Base-by-base conservation (phyloP, 2,888 invertebrate genomes). In the Metopia argyrocephala region DNA sequence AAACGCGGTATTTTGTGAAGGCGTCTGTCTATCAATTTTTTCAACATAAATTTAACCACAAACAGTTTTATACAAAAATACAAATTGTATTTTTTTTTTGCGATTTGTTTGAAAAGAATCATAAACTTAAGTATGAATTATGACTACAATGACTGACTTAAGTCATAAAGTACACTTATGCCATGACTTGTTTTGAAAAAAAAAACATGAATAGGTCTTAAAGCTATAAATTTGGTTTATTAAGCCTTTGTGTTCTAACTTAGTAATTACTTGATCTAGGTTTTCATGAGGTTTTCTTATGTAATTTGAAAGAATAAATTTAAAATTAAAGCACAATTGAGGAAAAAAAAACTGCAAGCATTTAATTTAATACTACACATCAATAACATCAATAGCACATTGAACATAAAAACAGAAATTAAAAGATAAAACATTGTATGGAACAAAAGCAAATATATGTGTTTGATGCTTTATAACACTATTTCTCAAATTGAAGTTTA, bases 61-160 rank as follows among this genome's bases (percentile, higher is more conserved):
- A 52, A 57, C 64, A 54, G 31, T 23, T 15, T 38, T 46, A 50
- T 76, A 56, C n/a, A 27, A 25, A 5, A 4, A 21, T 15, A 54
- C 15, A 38, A 65, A 50, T 23, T n/a, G 38, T 4, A 38, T 38
- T 12, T 12, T 38, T 38, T 68, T 68, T 46, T 54, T 69, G 61
- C 48, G 54, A 69, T 74, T 74, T 61, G 65, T 15, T 15, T 65
- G 25, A 46, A 69, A 48, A 61, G 59, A 68, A 59, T 73, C 80
- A 73, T 74, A 81, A 78, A 66, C 48, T 27, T 61, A 54, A 56
- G 65, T 45, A 59, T 74, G 78, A 78, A 70, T 70, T 81, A 78
- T 57, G 59, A 70, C 66, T 54, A 28, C 81, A 74, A 70, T 69
- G 61, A 70, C 9, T 73, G 46, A 61, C 45, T 54, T 56, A 66